Percentiles rank a stretch among this genome's conserved stretches.
Evolutionary conservation across 2,113 vertebrate genomes (phyloP).

Genomic region (Microcebus lehilahytsara): DNA sequence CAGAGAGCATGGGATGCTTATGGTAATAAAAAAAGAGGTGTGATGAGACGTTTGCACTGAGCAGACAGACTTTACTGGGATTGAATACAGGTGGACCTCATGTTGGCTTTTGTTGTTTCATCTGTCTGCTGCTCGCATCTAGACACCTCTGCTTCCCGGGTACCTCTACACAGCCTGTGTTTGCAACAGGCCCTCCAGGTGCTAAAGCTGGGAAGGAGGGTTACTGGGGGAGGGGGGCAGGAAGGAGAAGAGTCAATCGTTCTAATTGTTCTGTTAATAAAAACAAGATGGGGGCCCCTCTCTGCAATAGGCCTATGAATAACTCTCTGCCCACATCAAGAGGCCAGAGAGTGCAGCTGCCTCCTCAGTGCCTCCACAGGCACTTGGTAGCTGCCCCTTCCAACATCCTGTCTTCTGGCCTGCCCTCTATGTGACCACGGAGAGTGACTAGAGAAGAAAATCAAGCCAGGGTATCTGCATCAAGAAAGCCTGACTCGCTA

Average conservation of each 20-base stretch:
- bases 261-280: background rate
- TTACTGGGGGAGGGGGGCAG: background rate
- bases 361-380: background rate
- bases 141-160: background rate
- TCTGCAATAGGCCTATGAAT: background rate
- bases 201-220: background rate
- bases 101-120: background rate
- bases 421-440: background rate
- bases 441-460: background rate
- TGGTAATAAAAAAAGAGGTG: background rate
- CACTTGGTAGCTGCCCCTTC: background rate
- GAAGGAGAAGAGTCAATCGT: no score
- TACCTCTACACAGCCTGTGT: background rate
- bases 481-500: background rate
- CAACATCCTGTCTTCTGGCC: background rate
- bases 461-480: background rate
- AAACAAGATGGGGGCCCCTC: background rate
- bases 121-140: background rate
- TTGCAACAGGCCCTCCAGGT: background rate
- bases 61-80: background rate
- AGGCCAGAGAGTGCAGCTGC: background rate
- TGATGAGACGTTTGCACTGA: background rate
- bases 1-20: rapidly evolving
- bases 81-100: background rate
- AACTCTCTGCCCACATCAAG: background rate